Evolutionary conservation across 2,888 invertebrate genomes (phyloP).

Genomic region (Oscheius sp.): DNA sequence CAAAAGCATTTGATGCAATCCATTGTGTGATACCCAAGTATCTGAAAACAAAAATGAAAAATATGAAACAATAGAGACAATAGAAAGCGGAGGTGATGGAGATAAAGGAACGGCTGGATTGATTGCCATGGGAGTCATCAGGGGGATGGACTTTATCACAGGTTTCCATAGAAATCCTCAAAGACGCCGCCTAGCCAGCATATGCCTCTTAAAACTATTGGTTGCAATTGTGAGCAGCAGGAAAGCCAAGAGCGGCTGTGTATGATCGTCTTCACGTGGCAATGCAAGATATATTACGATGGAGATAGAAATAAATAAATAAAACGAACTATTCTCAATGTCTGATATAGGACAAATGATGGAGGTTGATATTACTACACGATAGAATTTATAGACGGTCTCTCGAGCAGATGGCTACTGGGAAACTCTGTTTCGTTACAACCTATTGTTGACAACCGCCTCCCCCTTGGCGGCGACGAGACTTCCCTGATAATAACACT

Average conservation of each 20-base stretch:
- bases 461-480: too few relatives aligned
- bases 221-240: neutral
- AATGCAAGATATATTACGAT: too few relatives aligned
- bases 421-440: neutral
- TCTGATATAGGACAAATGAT: too few relatives aligned
- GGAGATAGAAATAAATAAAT: too few relatives aligned
- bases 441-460: neutral
- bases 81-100: neutral
- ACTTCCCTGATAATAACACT: neutral
- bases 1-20: constrained; percentile 3
- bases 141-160: constrained; percentile 11
- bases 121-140: constrained; percentile 1
- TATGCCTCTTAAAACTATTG: neutral
- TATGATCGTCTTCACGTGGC: too few relatives aligned
- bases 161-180: constrained; percentile 27
- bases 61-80: neutral
- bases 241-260: too few relatives aligned
- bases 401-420: too few relatives aligned
- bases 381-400: too few relatives aligned
- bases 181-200: constrained; percentile 4
- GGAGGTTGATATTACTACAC: too few relatives aligned
- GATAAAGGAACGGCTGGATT: neutral
- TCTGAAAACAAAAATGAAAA: neutral
- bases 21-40: neutral
- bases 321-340: too few relatives aligned